phyloP scores from a whole-genome alignment of 2,113 vertebrate species.

The Petaurus breviceps region DNA sequence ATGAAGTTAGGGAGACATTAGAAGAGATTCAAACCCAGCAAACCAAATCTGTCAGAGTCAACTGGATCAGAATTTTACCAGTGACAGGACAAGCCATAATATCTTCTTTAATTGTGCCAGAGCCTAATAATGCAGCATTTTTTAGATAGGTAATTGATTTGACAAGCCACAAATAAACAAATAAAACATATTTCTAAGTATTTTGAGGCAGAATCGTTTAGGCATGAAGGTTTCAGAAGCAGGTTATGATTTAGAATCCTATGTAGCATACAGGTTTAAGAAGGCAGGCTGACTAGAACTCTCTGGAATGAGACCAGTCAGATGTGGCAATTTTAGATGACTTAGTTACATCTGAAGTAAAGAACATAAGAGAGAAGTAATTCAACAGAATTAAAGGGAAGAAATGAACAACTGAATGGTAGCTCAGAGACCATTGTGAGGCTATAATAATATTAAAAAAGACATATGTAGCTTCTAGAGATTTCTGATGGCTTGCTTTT shows the following conservation, averaged over 20 bases:
- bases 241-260: conserved; percentile 10
- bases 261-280: background rate
- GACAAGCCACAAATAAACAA: conserved; percentile 77
- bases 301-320: background rate
- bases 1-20: conserved; percentile 71
- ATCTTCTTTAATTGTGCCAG: conserved; percentile 78
- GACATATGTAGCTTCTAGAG: background rate
- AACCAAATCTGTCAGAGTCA: conserved; percentile 77
- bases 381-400: background rate
- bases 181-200: conserved; percentile 56
- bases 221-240: conserved; percentile 32
- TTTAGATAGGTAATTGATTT: conserved; percentile 77
- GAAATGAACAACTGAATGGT: rapidly evolving
- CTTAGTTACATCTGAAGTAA: background rate
- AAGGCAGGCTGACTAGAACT: background rate
- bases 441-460: background rate
- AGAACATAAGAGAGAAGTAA: background rate
- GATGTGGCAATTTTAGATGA: background rate
- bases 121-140: conserved; percentile 76
- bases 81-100: conserved; percentile 71
- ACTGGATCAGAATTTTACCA: conserved; percentile 62
- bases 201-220: conserved; percentile 20
- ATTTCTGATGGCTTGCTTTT: background rate
- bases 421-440: background rate
- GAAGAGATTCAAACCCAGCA: conserved; percentile 74